Percentiles rank a stretch among this genome's conserved stretches.
Evolutionary conservation across 2,113 vertebrate genomes (phyloP).

Genomic region (Etheostoma cragini): DNA sequence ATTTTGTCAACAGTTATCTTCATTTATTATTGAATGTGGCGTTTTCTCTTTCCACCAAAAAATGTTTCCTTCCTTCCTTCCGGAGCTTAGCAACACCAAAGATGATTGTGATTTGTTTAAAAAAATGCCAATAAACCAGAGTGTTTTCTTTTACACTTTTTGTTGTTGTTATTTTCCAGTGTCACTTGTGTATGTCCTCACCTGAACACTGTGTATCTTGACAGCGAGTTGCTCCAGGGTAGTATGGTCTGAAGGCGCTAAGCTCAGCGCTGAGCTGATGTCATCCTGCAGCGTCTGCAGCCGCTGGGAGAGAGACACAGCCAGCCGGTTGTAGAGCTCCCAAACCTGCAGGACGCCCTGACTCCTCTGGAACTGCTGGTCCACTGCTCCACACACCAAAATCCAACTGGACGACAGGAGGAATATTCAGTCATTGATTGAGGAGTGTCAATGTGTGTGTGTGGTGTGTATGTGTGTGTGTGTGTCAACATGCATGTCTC

Average conservation of each 20-base stretch:
- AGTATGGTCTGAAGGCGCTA: conserved; percentile 62
- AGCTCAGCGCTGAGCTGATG: conserved; percentile 63
- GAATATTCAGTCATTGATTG: neutral
- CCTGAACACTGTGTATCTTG: conserved; percentile 81
- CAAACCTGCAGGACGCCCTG: conserved; percentile 80
- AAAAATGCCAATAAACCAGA: too few species aligned
- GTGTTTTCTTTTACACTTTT: too few species aligned
- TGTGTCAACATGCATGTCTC: neutral
- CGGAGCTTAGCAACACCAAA: too few species aligned
- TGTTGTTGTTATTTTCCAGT: too few species aligned
- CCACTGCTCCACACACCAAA: conserved; percentile 74
- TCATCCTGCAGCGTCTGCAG: conserved; percentile 80
- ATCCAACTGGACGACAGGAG: conserved; percentile 84
- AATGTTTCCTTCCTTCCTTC: too few species aligned
- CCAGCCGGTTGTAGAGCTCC: conserved; percentile 71
- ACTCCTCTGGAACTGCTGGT: conserved; percentile 74
- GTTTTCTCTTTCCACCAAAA: too few species aligned
- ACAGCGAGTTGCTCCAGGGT: conserved; percentile 71
- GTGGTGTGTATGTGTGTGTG: neutral
- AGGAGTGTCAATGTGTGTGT: neutral
- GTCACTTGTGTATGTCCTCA: conserved; percentile 47
- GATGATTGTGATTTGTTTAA: too few species aligned
- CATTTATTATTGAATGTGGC: too few species aligned
- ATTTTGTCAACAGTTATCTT: too few species aligned
- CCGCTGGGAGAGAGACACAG: conserved; percentile 59